These are phyloP conservation scores for Rhizoglyphus robini DNA, from an alignment of 1,140 invertebrate genomes.

Conservation along the genomic window DNA sequence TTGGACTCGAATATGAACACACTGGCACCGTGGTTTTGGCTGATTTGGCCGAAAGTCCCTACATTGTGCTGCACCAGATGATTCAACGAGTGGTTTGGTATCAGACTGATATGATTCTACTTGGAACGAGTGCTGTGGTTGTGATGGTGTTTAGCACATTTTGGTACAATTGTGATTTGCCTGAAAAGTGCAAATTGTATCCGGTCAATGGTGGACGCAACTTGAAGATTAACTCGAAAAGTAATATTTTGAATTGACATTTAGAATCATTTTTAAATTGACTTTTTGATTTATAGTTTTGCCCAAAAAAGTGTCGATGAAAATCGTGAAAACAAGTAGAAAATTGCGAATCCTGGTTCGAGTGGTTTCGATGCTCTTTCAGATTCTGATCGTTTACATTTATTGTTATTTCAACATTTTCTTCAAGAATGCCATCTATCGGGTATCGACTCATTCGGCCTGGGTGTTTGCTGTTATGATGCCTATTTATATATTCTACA, in stretches of 20 bases:
- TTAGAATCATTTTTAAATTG: neutral
- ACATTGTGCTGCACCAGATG: neutral
- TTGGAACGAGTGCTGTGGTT: too few species aligned
- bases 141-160: too few species aligned
- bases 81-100: neutral
- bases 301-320: too few species aligned
- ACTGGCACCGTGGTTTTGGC: neutral
- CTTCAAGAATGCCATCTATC: neutral
- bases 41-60: neutral
- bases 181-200: too few species aligned
- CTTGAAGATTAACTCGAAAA: neutral
- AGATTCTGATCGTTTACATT: neutral
- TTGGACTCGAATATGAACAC: neutral
- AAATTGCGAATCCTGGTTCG: neutral
- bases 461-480: neutral
- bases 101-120: neutral
- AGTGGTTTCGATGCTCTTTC: neutral
- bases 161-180: too few species aligned
- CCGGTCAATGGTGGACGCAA: too few species aligned
- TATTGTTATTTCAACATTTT: too few species aligned
- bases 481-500: neutral
- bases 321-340: neutral
- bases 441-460: neutral
- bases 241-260: neutral
- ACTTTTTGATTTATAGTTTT: too few species aligned